Conservation (phyloP, 2,113 vertebrate genomes). For the Nansenia antarctica region DNA sequence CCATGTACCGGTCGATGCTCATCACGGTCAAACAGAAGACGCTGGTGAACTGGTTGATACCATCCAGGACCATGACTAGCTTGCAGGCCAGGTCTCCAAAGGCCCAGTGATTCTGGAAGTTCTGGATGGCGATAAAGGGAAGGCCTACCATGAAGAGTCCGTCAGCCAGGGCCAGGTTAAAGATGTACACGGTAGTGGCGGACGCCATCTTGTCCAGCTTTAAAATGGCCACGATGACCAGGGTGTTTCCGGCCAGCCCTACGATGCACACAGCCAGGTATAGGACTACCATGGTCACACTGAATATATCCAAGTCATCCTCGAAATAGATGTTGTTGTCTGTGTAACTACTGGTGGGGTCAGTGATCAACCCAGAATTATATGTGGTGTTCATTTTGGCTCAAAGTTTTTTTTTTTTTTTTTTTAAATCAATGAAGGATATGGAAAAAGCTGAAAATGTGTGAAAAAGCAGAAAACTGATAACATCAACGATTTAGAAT, state of each 20-base stretch:
- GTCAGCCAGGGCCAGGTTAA: conserved; percentile 77
- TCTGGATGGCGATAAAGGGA: conserved; percentile 75
- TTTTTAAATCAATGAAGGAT: neutral
- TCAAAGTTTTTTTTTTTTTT: neutral
- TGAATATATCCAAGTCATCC: conserved; percentile 31
- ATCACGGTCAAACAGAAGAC: conserved; percentile 76
- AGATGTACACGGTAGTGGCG: conserved; percentile 76
- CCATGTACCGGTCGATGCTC: conserved; percentile 79
- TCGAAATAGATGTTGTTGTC: conserved; percentile 29
- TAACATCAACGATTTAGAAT: neutral
- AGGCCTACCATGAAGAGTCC: conserved; percentile 79
- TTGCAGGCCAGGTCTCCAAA: conserved; percentile 72
- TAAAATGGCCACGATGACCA: conserved; percentile 69
- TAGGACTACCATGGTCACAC: conserved; percentile 61
- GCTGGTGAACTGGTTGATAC: conserved; percentile 82
- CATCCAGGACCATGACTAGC: conserved; percentile 76
- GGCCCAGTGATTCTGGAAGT: conserved; percentile 69
- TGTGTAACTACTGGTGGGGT: conserved; percentile 7
- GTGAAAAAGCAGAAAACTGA: neutral
- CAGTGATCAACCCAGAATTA: conserved; percentile 18
- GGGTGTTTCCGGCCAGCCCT: conserved; percentile 70
- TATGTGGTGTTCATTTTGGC: conserved; percentile 42
- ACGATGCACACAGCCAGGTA: conserved; percentile 71
- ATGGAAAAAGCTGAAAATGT: neutral
- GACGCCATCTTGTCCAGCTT: conserved; percentile 74